Evolutionary conservation across 2,888 invertebrate species (phyloP).

Genomic region (Drosophila borborema): DNA sequence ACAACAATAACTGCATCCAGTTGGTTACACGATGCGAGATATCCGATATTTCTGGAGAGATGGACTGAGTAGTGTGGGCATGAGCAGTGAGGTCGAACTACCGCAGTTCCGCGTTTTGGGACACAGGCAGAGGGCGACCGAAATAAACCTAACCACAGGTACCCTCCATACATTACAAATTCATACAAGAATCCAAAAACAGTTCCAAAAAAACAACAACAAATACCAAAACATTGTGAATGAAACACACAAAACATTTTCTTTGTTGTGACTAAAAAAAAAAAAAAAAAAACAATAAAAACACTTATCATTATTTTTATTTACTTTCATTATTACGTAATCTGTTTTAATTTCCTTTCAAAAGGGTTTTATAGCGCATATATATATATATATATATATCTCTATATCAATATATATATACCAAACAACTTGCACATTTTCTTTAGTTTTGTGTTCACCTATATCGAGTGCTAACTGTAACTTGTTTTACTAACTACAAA

Average conservation of each 20-base stretch:
- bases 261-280: conserved; percentile 57
- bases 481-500: conserved; percentile 70
- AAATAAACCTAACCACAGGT: conserved; percentile 98
- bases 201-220: conserved; percentile 35
- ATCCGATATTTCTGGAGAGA: conserved; percentile 98
- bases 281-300: conserved; percentile 13
- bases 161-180: conserved; percentile 86
- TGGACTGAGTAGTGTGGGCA: conserved; percentile 96
- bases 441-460: conserved; percentile 67
- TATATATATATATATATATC: conserved; percentile 45
- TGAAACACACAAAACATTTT: conserved; percentile 63
- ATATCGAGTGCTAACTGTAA: conserved; percentile 78
- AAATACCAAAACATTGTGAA: conserved; percentile 42
- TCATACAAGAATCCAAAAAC: conserved; percentile 54
- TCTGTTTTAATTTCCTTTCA: conserved; percentile 54
- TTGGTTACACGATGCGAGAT: conserved; percentile 99
- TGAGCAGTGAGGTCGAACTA: conserved; percentile 97
- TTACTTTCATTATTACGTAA: conserved; percentile 57
- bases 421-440: conserved; percentile 66
- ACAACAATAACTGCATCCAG: conserved; percentile 85
- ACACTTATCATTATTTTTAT: conserved; percentile 54
- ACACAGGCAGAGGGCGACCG: conserved; percentile 97
- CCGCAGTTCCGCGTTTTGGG: conserved; percentile 98
- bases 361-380: conserved; percentile 65
- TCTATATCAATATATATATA: conserved; percentile 32